Evolutionary conservation across 2,113 vertebrate genomes (phyloP).

Genomic region (Bungarus multicinctus): DNA sequence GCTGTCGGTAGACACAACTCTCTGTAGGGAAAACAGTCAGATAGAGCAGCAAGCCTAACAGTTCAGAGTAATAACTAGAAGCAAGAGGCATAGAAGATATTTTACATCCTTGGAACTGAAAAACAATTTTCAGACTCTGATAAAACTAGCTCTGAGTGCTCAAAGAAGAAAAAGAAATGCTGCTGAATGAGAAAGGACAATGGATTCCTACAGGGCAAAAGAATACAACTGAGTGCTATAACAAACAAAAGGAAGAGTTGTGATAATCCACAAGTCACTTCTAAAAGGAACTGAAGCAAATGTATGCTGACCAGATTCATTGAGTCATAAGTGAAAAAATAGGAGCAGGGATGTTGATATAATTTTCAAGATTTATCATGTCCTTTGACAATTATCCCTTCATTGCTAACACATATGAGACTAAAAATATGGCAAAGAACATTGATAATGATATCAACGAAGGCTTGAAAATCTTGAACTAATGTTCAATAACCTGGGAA

Average conservation of each 20-base stretch:
- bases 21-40: neutral
- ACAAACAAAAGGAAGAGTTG: neutral
- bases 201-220: neutral
- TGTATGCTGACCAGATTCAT: neutral
- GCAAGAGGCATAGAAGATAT: neutral
- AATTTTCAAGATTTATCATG: neutral
- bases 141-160: neutral
- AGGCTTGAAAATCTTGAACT: neutral
- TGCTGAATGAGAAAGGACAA: neutral
- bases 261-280: neutral
- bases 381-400: neutral
- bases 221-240: neutral
- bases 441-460: neutral
- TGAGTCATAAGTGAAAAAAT: neutral
- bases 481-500: neutral
- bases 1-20: neutral
- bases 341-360: neutral
- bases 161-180: neutral
- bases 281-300: neutral
- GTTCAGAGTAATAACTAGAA: neutral
- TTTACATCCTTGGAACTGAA: neutral
- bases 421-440: neutral
- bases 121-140: neutral
- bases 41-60: neutral
- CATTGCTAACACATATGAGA: neutral